phyloP scores from a whole-genome alignment of 2,888 invertebrate species.

The Griposia aprilina region DNA sequence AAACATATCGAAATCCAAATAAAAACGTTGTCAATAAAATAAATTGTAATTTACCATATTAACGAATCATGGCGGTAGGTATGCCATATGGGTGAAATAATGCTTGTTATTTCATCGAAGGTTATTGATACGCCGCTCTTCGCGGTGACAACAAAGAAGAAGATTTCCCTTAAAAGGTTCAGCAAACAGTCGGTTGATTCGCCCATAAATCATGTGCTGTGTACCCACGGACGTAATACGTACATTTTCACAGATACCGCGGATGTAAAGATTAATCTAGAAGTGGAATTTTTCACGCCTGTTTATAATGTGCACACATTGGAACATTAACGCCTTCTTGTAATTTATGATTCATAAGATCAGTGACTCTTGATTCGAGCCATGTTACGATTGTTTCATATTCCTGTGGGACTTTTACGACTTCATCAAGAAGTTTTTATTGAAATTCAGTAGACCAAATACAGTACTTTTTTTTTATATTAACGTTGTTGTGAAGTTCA shows the following conservation, averaged over 20 bases:
- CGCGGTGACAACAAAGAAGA: slow-evolving; percentile 74
- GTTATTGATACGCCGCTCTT: slow-evolving; percentile 69
- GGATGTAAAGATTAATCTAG: slow-evolving; percentile 62
- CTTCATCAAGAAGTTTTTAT: slow-evolving; percentile 37
- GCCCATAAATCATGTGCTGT: slow-evolving; percentile 84
- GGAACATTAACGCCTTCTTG: slow-evolving; percentile 56
- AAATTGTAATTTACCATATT: slow-evolving; percentile 53
- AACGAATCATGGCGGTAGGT: slow-evolving; percentile 31
- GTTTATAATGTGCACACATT: slow-evolving; percentile 47
- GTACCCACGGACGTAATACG: slow-evolving; percentile 73
- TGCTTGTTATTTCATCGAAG: slow-evolving; percentile 69
- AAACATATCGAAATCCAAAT: slow-evolving; percentile 23
- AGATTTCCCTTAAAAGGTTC: slow-evolving; percentile 83
- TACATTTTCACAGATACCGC: slow-evolving; percentile 71
- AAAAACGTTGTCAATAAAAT: slow-evolving; percentile 30
- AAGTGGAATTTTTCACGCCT: slow-evolving; percentile 63
- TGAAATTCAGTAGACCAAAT: slow-evolving; percentile 12
- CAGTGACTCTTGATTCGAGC: slow-evolving; percentile 44
- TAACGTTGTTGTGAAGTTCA: neutral
- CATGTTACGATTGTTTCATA: slow-evolving; percentile 44
- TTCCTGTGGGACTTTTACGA: slow-evolving; percentile 25
- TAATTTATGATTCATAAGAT: slow-evolving; percentile 60
- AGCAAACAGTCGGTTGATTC: slow-evolving; percentile 78
- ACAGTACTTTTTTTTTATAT: neutral
- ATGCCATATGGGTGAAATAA: slow-evolving; percentile 48